Evolutionary conservation across 2,888 invertebrate genomes (phyloP), one percentile per base, ranked within the genome.

Genomic region (Patella depressa): DNA sequence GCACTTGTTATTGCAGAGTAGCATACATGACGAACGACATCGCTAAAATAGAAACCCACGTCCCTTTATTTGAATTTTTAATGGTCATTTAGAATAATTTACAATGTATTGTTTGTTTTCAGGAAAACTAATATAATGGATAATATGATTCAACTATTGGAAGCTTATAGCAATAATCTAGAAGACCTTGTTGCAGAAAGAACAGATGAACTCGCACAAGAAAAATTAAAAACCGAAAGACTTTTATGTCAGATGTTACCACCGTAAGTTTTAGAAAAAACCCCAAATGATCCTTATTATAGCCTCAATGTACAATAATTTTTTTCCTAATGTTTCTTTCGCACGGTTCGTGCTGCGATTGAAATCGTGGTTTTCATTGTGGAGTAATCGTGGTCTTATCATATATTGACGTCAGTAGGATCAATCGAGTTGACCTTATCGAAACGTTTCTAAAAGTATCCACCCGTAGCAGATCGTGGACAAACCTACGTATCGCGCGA

Each of bases 191-290:
- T 89, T 15, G 84, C 85, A 0, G 84, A 88, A 57, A 79, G 89
- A 71, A 90, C 90, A 1, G 84, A 85, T 65, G 88, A 90, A 75
- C 82, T 91, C 65, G 87, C 87, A 2, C 87, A 85, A 70, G 90
- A 91, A 81, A 90, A 91, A 80, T 88, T 87, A 83, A 90, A 89
- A 77, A 91, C 90, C 0, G 90, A 91, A 76, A 81, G 82, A 53
- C 84, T 91, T 3, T 84, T 90, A 7, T 90, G 88, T 79, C 84
- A 88, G 65, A 88, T 90, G 88, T 79, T 90, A 53, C 90, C 90
- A 7, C 86, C 88, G 90, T 90, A 81, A 80, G 87, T 86, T 65
- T 65, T 2, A 12, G 7, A 45, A 45, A 45, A 34, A 34, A 4
- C 34, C 9, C 9, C 9, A 45, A 45, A 45, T 45, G 9, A 45